Evolutionary conservation across 2,113 vertebrate species (phyloP).

Genomic region (Grus americana): DNA sequence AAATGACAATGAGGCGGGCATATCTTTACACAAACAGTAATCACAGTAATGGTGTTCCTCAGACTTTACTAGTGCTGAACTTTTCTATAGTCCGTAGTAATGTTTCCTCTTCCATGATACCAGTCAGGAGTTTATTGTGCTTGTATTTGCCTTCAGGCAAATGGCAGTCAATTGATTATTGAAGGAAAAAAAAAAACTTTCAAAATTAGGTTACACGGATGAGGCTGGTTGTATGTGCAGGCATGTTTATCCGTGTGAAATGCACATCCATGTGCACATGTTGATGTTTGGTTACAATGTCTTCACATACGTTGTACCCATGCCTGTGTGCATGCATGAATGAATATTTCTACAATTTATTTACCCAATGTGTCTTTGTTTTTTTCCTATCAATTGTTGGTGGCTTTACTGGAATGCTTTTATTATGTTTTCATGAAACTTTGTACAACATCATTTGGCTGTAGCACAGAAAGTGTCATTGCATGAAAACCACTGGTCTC

Average conservation of each 20-base stretch:
- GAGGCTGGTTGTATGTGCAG: background rate
- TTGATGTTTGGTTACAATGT: background rate
- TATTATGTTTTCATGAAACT: background rate
- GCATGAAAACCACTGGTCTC: background rate
- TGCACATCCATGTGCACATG: accelerated
- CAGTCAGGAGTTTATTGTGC: slow-evolving; percentile 71
- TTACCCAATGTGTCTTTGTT: background rate
- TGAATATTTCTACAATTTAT: background rate
- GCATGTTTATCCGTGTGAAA: background rate
- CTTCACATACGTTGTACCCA: accelerated
- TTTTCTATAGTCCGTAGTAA: slow-evolving; percentile 21
- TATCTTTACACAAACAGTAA: slow-evolving; percentile 81
- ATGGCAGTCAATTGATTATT: slow-evolving; percentile 72
- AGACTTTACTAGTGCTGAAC: slow-evolving; percentile 76
- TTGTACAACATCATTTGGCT: accelerated
- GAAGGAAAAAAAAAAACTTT: background rate
- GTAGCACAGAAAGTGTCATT: background rate
- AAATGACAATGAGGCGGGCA: slow-evolving; percentile 87
- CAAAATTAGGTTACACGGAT: accelerated
- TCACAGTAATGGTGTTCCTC: slow-evolving; percentile 88
- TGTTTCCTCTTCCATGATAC: slow-evolving; percentile 10
- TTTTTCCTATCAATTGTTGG: background rate
- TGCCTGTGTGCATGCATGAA: background rate
- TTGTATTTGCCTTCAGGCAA: slow-evolving; percentile 73
- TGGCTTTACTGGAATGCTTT: background rate